Conservation (phyloP, 1,140 invertebrate species). For the Procambarus clarkii region DNA sequence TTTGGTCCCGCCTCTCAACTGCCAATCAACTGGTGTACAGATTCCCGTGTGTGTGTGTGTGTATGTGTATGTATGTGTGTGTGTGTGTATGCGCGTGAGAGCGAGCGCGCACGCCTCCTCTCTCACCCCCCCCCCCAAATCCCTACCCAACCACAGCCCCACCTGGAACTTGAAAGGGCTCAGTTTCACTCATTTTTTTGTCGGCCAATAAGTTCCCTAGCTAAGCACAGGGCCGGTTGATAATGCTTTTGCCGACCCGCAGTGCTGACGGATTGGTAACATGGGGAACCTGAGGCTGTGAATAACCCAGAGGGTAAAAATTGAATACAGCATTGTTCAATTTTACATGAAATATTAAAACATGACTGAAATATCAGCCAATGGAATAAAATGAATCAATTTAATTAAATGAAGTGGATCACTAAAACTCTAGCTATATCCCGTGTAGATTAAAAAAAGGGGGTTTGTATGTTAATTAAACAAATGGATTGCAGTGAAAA, state of each 20-base stretch:
- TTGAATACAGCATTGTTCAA: background rate
- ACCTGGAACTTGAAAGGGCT: slow-evolving; percentile 11
- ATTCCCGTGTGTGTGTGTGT: too few relatives aligned
- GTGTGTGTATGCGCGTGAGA: too few relatives aligned
- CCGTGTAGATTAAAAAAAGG: background rate
- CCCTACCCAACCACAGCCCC: background rate
- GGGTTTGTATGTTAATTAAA: background rate
- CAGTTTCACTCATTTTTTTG: slow-evolving; percentile 33
- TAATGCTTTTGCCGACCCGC: too few relatives aligned
- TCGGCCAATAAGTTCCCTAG: background rate
- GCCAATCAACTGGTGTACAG: too few relatives aligned
- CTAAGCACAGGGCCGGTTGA: background rate
- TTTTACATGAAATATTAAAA: slow-evolving; percentile 28
- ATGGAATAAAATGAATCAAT: slow-evolving; percentile 10
- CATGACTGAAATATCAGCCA: background rate
- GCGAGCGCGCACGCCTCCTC: too few relatives aligned
- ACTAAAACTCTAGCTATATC: slow-evolving; percentile 3
- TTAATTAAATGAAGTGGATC: slow-evolving; percentile 27
- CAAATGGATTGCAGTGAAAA: background rate
- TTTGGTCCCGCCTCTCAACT: too few relatives aligned
- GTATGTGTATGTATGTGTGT: too few relatives aligned
- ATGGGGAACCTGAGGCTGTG: background rate
- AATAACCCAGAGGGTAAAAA: slow-evolving; percentile 17
- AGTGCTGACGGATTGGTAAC: too few relatives aligned
- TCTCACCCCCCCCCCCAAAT: too few relatives aligned